Evolutionary conservation across 2,888 invertebrate genomes (phyloP), one percentile per base, ranked within the genome.

Genomic region (Heliconius ismenius): DNA sequence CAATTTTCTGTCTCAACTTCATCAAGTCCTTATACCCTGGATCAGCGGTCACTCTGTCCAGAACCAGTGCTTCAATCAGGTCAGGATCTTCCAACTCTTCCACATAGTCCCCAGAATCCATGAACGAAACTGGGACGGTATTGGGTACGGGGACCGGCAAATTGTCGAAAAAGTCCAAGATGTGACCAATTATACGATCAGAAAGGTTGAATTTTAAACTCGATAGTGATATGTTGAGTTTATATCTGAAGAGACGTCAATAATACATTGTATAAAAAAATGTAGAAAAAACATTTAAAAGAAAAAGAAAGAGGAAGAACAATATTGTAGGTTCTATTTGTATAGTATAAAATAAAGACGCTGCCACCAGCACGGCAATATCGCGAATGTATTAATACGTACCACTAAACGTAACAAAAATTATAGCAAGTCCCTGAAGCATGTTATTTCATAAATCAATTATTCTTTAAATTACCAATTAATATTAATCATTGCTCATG

Each of bases 181-280:
- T 90, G 49, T 95, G 89, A 36, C 95, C 94, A 49, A 97, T 94
- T 86, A 96, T 96, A 73, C 96, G 95, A 85, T 97, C 97, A 0
- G 97, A 97, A 58, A 97, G 89, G 88, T 97, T 97, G 58, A 97
- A 87, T 83, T 97, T 97, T 64, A 97, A 85, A 79, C 96, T 96
- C 32, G 96, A 96, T 36, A 97, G 90, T 0, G 96, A 95, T 63
- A 97, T 94, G 86, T 97, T 97, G 72, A 97, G 93, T 91, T 97
- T 97, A 85, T 96, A 96, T 87, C 97, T 97, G 89, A 95, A 85
- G 36, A 65, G 7, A 67, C 49, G n/a, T 10, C 3, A n/a, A 69
- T 18, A 26, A 10, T 10, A 11, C 26, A 69, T 11, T 54, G 21
- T 49, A 21, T 39, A 21, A 26, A 26, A 39, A 36, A 68, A 11